Percentiles rank a stretch among this genome's conserved stretches.
These are phyloP conservation scores for Panagrolaimus sp. DNA, from an alignment of 1,140 invertebrate genomes.

Conservation along the genomic window DNA sequence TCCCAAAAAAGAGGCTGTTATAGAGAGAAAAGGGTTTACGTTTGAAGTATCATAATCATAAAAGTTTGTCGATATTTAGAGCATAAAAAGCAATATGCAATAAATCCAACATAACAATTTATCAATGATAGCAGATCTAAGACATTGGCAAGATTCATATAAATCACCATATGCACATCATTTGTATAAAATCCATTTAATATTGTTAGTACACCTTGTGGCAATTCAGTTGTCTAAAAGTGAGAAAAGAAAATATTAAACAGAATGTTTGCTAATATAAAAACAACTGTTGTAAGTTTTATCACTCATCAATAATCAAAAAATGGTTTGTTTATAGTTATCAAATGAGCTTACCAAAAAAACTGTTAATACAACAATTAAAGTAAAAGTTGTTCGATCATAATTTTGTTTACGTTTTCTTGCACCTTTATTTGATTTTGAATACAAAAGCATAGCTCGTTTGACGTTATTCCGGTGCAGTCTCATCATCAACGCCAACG, in stretches of 20 bases:
- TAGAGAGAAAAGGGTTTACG: neutral
- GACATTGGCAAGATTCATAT: slow-evolving; percentile 38
- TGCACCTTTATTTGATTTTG: slow-evolving; percentile 23
- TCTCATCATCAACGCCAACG: slow-evolving; percentile 38
- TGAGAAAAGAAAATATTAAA: too few relatives aligned
- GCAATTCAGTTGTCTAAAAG: slow-evolving; percentile 46
- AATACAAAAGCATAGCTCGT: slow-evolving; percentile 38
- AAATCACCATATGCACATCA: slow-evolving; percentile 19
- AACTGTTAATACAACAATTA: slow-evolving; percentile 44
- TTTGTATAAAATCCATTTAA: slow-evolving; percentile 44
- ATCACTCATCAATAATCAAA: too few relatives aligned
- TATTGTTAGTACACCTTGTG: slow-evolving; percentile 48
- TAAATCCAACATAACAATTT: slow-evolving; percentile 51
- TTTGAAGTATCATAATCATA: slow-evolving; percentile 36
- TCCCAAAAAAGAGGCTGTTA: neutral
- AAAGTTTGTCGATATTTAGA: slow-evolving; percentile 48
- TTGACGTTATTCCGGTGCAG: slow-evolving; percentile 47
- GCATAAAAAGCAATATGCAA: slow-evolving; percentile 46
- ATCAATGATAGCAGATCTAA: slow-evolving; percentile 47
- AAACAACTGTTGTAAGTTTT: too few relatives aligned
- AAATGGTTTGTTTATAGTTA: too few relatives aligned
- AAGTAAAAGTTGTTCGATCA: slow-evolving; percentile 47
- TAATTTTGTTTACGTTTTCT: slow-evolving; percentile 40
- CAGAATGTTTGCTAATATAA: too few relatives aligned
- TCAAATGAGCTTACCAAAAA: slow-evolving; percentile 33